Evolutionary conservation across 2,797 vertebrate species (phyloP), one percentile per base, ranked within the genome.

Genomic region (Florisuga fusca): DNA sequence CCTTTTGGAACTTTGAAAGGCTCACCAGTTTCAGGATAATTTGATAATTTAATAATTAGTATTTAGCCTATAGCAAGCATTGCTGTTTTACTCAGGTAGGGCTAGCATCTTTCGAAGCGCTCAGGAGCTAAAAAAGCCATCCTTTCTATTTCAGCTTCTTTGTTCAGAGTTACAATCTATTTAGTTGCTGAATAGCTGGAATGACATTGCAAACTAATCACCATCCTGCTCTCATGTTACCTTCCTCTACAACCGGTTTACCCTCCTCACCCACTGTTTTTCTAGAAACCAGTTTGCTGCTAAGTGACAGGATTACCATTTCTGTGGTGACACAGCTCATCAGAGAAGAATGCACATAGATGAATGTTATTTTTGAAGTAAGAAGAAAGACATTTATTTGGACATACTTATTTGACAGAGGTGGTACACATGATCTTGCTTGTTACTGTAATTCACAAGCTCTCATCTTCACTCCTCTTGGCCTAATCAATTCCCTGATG

Each of bases 221-320:
- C 66, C 8, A 8, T 84, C 84, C 79, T 51, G 16, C 69, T 87
- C 72, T 83, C 19, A 2, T 7, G 43, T 84, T 92, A 91, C 82
- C 43, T 95, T 90, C 31, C 69, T 51, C 74, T 73, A 27, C 59
- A 82, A 84, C 74, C 71, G 86, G 54, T 93, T 95, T 82, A 71
- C 67, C 29, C 59, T 53, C 55, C 38, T 87, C 7, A 5, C 36
- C 36, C 0, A 0, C 75, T 79, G 25, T 53, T 90, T 93, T 93
- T 69, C 91, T 89, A 50, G 64, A 94, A 87, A 66, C 11, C 84
- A 81, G 34, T 33, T 87, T 69, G 48, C 51, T 62, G 79, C 7
- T 62, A 80, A 78, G 75, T 38, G 76, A 31, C 87, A 54, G 69
- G 34, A 48, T 93, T 69, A 36, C 76, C 51, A 69, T 66, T 78